Conservation (phyloP, 1,140 invertebrate species). For the Drosophila insularis region DNA sequence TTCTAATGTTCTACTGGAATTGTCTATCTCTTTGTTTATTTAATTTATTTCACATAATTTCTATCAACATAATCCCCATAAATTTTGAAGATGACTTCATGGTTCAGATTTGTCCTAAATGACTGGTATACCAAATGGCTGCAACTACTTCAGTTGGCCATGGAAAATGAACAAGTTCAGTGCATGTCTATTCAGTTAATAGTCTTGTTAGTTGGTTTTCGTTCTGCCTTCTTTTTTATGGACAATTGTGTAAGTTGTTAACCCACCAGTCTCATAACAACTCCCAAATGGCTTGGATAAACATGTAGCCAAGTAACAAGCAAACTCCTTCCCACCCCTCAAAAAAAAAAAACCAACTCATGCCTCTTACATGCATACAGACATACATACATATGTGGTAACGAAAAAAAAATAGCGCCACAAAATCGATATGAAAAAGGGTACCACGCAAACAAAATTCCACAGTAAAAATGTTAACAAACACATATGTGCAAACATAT, state of each 20-base stretch:
- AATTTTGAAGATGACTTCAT: no score
- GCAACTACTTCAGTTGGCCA: background rate
- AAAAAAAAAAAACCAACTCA: no score
- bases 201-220: constrained; percentile 1
- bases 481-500: constrained; percentile 16
- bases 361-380: no score
- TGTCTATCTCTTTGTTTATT: no score
- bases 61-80: no score
- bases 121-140: background rate
- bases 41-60: no score
- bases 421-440: constrained; percentile 56
- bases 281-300: constrained; percentile 4
- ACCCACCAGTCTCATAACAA: background rate
- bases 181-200: background rate
- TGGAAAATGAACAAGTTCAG: background rate
- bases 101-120: background rate
- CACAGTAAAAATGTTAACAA: constrained; percentile 45
- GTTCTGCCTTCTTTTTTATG: constrained; percentile 29
- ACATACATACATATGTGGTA: background rate
- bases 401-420: background rate
- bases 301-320: constrained; percentile 29
- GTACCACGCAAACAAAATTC: constrained; percentile 38
- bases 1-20: no score
- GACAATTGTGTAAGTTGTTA: constrained; percentile 40
- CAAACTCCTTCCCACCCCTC: constrained; percentile 12